Evolutionary conservation across 2,113 vertebrate species (phyloP).

Genomic region (Myotis brandtii): DNA sequence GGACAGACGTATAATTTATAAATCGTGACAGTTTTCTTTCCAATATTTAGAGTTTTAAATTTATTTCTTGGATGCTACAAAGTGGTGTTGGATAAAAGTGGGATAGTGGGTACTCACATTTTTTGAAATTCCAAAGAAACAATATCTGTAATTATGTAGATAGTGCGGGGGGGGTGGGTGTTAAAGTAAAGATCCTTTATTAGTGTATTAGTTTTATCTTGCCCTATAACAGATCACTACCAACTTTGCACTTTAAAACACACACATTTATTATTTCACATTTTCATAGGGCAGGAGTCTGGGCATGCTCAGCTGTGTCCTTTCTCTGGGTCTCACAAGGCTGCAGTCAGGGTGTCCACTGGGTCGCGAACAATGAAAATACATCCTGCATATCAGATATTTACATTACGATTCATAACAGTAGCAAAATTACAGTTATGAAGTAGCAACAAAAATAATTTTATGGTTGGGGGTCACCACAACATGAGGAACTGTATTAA

Average conservation of each 20-base stretch:
- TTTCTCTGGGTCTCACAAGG: background rate
- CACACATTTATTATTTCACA: background rate
- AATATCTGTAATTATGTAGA: background rate
- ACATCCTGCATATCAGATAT: too few species aligned
- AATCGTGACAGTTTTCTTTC: background rate
- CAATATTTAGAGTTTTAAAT: background rate
- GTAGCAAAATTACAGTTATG: too few species aligned
- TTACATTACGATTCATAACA: too few species aligned
- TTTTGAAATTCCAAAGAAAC: background rate
- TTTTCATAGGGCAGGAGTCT: background rate
- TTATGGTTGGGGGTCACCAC: too few species aligned
- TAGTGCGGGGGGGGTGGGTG: accelerated
- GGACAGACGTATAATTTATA: background rate
- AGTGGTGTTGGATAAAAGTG: background rate
- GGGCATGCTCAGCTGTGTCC: background rate
- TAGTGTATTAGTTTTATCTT: background rate
- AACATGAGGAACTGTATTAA: too few species aligned
- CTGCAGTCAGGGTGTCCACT: background rate
- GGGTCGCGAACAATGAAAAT: background rate
- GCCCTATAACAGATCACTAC: background rate
- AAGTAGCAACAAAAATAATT: too few species aligned
- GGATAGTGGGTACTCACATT: background rate
- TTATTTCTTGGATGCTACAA: background rate
- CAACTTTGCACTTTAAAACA: background rate
- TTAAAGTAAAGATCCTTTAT: background rate